phyloP scores from a whole-genome alignment of 2,113 vertebrate genomes.

The Alethe diademata region DNA sequence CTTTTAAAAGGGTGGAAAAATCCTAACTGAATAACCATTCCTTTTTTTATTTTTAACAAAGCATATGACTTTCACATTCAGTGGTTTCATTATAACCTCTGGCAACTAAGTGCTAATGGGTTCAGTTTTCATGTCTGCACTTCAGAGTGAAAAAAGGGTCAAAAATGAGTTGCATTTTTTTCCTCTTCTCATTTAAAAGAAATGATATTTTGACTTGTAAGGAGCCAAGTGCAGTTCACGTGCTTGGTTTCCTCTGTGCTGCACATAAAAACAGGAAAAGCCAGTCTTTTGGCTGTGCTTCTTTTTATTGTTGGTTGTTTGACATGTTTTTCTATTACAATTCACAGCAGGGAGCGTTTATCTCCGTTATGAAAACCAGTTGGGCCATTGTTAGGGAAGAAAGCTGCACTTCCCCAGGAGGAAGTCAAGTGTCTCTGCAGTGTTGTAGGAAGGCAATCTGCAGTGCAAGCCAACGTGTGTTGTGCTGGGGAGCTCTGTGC shows the following conservation, averaged over 20 bases:
- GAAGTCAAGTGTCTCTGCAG: conserved; percentile 56
- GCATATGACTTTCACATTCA: conserved; percentile 5
- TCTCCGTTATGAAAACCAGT: conserved; percentile 62
- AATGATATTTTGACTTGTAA: conserved; percentile 42
- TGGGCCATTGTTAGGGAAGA: conserved; percentile 55
- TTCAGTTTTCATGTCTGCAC: conserved; percentile 34
- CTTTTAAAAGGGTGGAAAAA: neutral
- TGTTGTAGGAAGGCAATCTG: neutral
- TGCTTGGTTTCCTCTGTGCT: conserved; percentile 41
- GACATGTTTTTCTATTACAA: conserved; percentile 66
- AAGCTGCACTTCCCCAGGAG: conserved; percentile 44
- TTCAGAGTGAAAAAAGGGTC: conserved; percentile 5
- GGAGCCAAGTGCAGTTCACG: conserved; percentile 40
- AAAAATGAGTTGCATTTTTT: conserved; percentile 26
- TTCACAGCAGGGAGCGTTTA: conserved; percentile 60
- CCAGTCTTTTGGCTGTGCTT: conserved; percentile 35
- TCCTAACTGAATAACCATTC: neutral
- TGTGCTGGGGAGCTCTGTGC: neutral
- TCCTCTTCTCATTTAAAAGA: neutral
- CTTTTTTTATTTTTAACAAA: neutral
- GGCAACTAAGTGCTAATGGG: conserved; percentile 13
- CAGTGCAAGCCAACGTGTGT: neutral
- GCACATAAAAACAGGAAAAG: conserved; percentile 64
- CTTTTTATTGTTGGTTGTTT: conserved; percentile 61
- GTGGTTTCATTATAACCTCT: conserved; percentile 5